phyloP scores from a whole-genome alignment of 2,888 invertebrate genomes.

The Pachliopta kotzebuea region DNA sequence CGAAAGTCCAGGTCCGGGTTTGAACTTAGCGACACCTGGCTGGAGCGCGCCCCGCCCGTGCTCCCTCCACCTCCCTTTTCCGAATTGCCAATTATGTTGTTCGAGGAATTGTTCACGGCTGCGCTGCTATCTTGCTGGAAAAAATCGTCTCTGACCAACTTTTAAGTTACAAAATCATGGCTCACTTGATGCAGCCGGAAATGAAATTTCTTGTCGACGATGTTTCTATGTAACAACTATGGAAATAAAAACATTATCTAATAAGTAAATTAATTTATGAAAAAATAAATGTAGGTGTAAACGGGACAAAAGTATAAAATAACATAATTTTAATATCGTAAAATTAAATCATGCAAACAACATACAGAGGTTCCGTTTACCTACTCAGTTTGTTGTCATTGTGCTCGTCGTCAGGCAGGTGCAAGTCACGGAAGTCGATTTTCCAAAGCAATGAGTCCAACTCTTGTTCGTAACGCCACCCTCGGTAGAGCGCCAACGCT shows the following conservation, averaged over 20 bases:
- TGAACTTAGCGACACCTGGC: slow-evolving; percentile 95
- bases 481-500: slow-evolving; percentile 89
- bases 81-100: slow-evolving; percentile 78
- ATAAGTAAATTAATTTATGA: background rate
- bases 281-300: background rate
- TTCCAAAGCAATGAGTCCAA: slow-evolving; percentile 96
- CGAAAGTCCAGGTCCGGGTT: slow-evolving; percentile 95
- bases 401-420: slow-evolving; percentile 80
- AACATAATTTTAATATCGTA: background rate
- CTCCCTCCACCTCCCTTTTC: slow-evolving; percentile 59
- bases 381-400: slow-evolving; percentile 77
- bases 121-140: slow-evolving; percentile 79
- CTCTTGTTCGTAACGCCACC: slow-evolving; percentile 97
- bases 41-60: slow-evolving; percentile 83
- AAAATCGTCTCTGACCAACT: slow-evolving; percentile 76
- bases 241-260: too few species aligned
- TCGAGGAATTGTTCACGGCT: slow-evolving; percentile 92
- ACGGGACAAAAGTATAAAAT: background rate
- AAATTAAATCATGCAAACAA: slow-evolving; percentile 58
- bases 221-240: too few species aligned
- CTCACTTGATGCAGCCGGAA: background rate
- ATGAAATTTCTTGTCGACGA: too few species aligned
- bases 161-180: slow-evolving; percentile 21
- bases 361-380: slow-evolving; percentile 71
- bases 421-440: slow-evolving; percentile 94